Evolutionary conservation across 2,888 invertebrate species (phyloP).

Genomic region (Drosophila koepferae): DNA sequence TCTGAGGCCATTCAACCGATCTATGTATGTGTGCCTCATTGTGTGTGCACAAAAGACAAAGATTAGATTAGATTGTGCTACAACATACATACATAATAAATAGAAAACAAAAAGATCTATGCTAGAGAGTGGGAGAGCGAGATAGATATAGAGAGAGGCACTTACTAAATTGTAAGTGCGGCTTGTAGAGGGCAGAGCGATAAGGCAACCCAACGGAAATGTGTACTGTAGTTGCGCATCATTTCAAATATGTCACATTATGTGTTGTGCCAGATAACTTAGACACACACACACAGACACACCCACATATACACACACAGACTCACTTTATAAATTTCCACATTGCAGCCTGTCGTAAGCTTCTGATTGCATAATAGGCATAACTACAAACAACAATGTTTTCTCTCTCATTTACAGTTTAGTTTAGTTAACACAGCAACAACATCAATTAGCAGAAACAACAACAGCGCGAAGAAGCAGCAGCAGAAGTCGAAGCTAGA

Average conservation of each 20-base stretch:
- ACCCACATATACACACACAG: conserved; percentile 21
- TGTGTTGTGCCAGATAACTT: conserved; percentile 58
- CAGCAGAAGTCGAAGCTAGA: conserved; percentile 30
- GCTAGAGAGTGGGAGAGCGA: not conserved
- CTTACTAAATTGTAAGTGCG: conserved; percentile 77
- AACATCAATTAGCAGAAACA: conserved; percentile 34
- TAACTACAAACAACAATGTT: conserved; percentile 28
- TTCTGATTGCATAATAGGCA: conserved; percentile 38
- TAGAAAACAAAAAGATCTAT: conserved; percentile 31
- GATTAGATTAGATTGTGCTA: conserved; percentile 74
- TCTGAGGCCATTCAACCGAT: conserved; percentile 59
- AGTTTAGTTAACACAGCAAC: conserved; percentile 57
- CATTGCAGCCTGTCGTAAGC: conserved; percentile 12
- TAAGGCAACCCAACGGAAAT: conserved; percentile 65
- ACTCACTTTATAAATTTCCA: conserved; percentile 11
- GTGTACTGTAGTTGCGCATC: conserved; percentile 40
- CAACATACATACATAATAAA: conserved; percentile 34
- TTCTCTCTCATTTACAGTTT: conserved; percentile 32
- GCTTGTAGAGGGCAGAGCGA: conserved; percentile 58
- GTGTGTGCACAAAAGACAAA: conserved; percentile 30
- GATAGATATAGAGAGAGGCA: conserved; percentile 31
- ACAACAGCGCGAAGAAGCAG: conserved; percentile 2
- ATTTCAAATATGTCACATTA: conserved; percentile 65
- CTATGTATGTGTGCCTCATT: not conserved
- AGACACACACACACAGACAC: conserved; percentile 26